Conservation (phyloP, 2,797 vertebrate genomes). For the Hydrocynus forskahlii region DNA sequence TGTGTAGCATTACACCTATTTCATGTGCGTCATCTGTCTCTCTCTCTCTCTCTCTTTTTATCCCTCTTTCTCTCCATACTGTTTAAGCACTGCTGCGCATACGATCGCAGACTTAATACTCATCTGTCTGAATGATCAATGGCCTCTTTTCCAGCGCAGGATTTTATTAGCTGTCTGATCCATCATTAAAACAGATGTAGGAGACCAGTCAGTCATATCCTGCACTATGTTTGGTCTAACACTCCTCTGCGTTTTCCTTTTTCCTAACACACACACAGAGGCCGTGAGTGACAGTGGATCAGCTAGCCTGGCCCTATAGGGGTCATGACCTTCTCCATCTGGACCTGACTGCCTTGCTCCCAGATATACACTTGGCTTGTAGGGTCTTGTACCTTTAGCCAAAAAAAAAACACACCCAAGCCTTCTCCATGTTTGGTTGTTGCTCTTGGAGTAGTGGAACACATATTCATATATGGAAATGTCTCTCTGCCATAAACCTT, state of each 20-base stretch:
- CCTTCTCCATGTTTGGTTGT: slow-evolving; percentile 28
- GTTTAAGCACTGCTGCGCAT: too few species aligned
- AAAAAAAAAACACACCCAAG: slow-evolving; percentile 9
- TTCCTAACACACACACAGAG: slow-evolving; percentile 58
- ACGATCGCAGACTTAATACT: too few species aligned
- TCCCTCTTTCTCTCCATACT: too few species aligned
- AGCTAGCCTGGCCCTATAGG: slow-evolving; percentile 77
- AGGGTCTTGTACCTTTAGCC: slow-evolving; percentile 74
- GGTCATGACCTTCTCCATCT: slow-evolving; percentile 94
- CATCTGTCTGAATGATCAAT: too few species aligned
- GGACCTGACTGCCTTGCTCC: slow-evolving; percentile 88
- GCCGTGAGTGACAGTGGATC: slow-evolving; percentile 85
- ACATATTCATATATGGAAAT: slow-evolving; percentile 37
- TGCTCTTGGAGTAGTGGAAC: slow-evolving; percentile 27
- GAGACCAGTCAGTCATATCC: too few species aligned
- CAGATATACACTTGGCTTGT: slow-evolving; percentile 77
- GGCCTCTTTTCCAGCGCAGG: too few species aligned
- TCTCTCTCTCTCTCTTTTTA: too few species aligned
- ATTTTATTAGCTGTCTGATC: too few species aligned
- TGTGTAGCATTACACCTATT: too few species aligned
- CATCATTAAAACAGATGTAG: too few species aligned
- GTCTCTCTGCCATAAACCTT: slow-evolving; percentile 25
- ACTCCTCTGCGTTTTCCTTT: slow-evolving; percentile 56
- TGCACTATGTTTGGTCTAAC: slow-evolving; percentile 80
- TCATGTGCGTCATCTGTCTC: too few species aligned